Percentiles rank a stretch among this genome's conserved stretches.
Conservation (phyloP, 2,113 vertebrate genomes). For the Zosterops pallidus region DNA sequence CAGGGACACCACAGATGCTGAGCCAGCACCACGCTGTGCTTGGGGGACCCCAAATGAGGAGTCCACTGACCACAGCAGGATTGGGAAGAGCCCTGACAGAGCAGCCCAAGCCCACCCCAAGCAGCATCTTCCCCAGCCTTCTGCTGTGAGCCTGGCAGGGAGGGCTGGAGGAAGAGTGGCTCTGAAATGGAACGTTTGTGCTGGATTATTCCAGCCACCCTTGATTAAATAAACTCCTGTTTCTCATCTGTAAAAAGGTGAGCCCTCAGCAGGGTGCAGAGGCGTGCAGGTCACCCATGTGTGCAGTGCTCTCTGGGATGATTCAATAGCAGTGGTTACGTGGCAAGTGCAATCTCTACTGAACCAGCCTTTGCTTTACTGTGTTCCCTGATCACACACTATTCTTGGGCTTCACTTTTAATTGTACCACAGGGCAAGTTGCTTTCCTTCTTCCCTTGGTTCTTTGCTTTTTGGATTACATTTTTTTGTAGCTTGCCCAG, state of each 20-base stretch:
- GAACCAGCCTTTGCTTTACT: neutral
- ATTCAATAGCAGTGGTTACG: rapidly evolving
- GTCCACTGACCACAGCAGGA: neutral
- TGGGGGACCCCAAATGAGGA: constrained; percentile 21
- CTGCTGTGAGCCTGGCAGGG: neutral
- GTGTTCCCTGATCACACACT: neutral
- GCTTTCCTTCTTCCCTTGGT: neutral
- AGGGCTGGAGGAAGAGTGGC: neutral
- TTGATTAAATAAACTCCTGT: neutral
- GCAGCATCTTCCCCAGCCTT: neutral
- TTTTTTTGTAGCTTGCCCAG: neutral
- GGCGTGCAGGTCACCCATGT: rapidly evolving
- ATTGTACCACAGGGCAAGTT: neutral
- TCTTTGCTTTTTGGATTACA: neutral
- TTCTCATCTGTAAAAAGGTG: neutral
- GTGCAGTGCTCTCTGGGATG: neutral
- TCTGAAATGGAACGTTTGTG: neutral
- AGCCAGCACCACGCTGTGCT: neutral
- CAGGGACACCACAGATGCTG: neutral
- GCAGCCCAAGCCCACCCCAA: neutral
- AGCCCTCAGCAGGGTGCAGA: rapidly evolving
- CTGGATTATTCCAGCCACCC: neutral
- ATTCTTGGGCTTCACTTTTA: neutral
- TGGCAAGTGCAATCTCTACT: too few relatives aligned
- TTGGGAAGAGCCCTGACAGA: neutral